These are phyloP conservation scores for Philypnodon macrostomus DNA, from an alignment of 2,797 vertebrate species.

Conservation along the genomic window DNA sequence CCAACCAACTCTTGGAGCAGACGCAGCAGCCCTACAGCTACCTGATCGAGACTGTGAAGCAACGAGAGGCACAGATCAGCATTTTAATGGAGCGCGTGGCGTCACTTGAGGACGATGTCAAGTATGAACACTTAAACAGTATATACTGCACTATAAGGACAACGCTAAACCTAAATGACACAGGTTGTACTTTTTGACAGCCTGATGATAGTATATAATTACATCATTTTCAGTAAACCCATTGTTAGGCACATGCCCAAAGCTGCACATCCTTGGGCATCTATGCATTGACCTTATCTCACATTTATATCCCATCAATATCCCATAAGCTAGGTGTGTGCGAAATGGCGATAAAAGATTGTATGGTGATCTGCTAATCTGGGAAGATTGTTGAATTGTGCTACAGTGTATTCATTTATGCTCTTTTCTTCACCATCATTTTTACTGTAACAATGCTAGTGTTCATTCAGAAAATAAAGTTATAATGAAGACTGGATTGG, in stretches of 20 bases:
- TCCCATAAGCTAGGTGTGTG: too few relatives aligned
- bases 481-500: too few relatives aligned
- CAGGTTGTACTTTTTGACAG: neutral
- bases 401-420: too few relatives aligned
- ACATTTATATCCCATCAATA: too few relatives aligned
- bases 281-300: slow-evolving; percentile 2
- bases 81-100: slow-evolving; percentile 75
- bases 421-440: too few relatives aligned
- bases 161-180: neutral
- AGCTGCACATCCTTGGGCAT: slow-evolving; percentile 7
- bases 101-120: slow-evolving; percentile 85
- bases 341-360: too few relatives aligned
- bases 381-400: too few relatives aligned
- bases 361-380: too few relatives aligned
- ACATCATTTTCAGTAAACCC: neutral
- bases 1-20: slow-evolving; percentile 87
- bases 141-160: neutral
- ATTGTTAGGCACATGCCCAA: neutral
- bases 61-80: slow-evolving; percentile 85
- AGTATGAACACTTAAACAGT: slow-evolving; percentile 66
- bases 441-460: too few relatives aligned
- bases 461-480: too few relatives aligned
- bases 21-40: slow-evolving; percentile 93
- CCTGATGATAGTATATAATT: neutral
- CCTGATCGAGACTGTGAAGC: slow-evolving; percentile 88